Percentiles rank a stretch among this genome's conserved stretches.
These are phyloP conservation scores for Lagria hirta DNA, from an alignment of 2,888 invertebrate species.

Conservation along the genomic window DNA sequence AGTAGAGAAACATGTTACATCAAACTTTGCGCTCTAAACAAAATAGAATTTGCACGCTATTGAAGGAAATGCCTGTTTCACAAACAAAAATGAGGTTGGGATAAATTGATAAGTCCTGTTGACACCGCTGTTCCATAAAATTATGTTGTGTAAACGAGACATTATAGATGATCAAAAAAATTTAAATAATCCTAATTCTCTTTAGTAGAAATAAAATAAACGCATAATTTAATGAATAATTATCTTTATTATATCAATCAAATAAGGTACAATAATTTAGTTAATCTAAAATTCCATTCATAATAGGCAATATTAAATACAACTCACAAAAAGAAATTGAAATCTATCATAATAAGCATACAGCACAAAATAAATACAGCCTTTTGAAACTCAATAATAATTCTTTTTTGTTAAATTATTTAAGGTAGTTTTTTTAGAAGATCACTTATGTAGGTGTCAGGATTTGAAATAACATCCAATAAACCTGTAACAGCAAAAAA, in stretches of 20 bases:
- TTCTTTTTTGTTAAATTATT: constrained; percentile 26
- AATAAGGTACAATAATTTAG: constrained; percentile 43
- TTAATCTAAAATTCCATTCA: constrained; percentile 39
- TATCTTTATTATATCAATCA: constrained; percentile 14
- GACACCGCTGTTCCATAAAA: too few species aligned
- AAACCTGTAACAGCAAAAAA: constrained; percentile 57
- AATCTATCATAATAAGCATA: constrained; percentile 30
- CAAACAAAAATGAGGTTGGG: too few species aligned
- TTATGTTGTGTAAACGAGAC: too few species aligned
- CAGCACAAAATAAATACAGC: constrained; percentile 36
- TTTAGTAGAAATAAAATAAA: too few species aligned
- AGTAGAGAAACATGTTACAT: too few species aligned
- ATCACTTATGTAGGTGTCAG: constrained; percentile 62
- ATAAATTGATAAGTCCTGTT: too few species aligned
- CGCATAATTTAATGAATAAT: too few species aligned
- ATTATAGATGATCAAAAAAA: too few species aligned
- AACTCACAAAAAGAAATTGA: constrained; percentile 30
- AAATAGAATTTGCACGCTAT: too few species aligned
- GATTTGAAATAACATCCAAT: constrained; percentile 66
- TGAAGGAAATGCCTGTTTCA: too few species aligned
- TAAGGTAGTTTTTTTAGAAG: constrained; percentile 54
- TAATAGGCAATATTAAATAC: constrained; percentile 34
- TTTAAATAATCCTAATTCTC: too few species aligned
- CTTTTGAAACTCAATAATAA: constrained; percentile 26
- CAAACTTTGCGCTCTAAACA: too few species aligned